Conservation (phyloP, 2,113 vertebrate species). For the Aegithalos caudatus region DNA sequence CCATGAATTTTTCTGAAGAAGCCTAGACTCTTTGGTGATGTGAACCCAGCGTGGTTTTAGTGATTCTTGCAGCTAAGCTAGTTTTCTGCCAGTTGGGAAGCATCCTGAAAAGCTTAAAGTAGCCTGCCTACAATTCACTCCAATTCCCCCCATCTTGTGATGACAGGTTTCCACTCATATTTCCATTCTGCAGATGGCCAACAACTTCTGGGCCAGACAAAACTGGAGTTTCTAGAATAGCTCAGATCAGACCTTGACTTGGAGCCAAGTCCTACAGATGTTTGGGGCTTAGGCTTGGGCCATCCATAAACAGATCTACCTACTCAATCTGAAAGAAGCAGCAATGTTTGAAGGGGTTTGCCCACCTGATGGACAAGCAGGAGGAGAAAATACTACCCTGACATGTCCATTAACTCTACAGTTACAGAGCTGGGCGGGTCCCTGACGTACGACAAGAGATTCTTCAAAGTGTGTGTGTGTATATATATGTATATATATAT, state of each 20-base stretch:
- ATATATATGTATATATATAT: too few species aligned
- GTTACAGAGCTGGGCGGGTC: not conserved
- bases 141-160: not conserved
- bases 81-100: not conserved
- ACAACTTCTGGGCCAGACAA: conserved; percentile 2
- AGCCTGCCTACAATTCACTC: not conserved
- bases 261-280: conserved; percentile 1
- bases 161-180: conserved; percentile 10
- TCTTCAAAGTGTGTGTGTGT: too few species aligned
- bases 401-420: not conserved
- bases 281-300: not conserved
- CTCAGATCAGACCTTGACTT: not conserved
- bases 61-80: not conserved
- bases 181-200: conserved; percentile 13
- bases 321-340: not conserved
- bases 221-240: conserved; percentile 24
- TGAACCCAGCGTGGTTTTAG: not conserved
- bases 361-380: not conserved
- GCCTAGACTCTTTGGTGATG: not conserved
- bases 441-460: not conserved
- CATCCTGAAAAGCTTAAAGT: not conserved
- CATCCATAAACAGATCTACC: not conserved
- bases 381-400: not conserved
- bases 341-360: not conserved
- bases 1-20: not conserved